Conservation (phyloP, 2,888 invertebrate species). For the Drosophila yooni region DNA sequence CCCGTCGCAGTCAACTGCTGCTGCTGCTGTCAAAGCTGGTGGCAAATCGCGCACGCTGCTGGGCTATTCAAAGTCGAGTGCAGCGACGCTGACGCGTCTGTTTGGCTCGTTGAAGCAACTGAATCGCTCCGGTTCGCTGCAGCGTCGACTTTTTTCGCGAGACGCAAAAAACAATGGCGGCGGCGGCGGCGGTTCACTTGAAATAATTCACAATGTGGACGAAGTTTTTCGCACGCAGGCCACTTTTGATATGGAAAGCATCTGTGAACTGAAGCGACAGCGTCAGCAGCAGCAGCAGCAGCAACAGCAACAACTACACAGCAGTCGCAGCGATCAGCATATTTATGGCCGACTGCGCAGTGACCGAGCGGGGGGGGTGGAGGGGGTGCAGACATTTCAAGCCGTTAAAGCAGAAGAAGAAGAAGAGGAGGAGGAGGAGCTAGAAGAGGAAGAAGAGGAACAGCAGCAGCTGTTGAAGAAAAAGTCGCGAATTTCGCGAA, state of each 20-base stretch:
- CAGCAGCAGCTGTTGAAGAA: conserved; percentile 18
- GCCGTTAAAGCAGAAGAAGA: background rate
- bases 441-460: background rate
- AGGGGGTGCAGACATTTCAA: background rate
- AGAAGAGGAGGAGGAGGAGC: background rate
- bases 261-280: conserved; percentile 81
- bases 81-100: conserved; percentile 68
- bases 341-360: conserved; percentile 80
- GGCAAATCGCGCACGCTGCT: conserved; percentile 58
- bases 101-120: conserved; percentile 78
- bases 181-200: conserved; percentile 62
- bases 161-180: conserved; percentile 20
- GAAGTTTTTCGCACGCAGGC: conserved; percentile 83
- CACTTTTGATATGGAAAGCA: conserved; percentile 83
- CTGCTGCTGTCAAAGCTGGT: conserved; percentile 23
- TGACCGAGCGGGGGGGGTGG: background rate
- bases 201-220: conserved; percentile 84
- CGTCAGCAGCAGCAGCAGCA: conserved; percentile 33
- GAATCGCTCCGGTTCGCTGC: conserved; percentile 67
- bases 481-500: conserved; percentile 55
- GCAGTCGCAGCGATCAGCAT: conserved; percentile 82
- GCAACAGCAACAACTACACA: conserved; percentile 58
- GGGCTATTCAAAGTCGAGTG: conserved; percentile 60
- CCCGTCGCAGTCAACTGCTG: background rate
- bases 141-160: conserved; percentile 55